These are phyloP conservation scores for Leptura quadrifasciata DNA, from an alignment of 2,888 invertebrate species.

Conservation along the genomic window DNA sequence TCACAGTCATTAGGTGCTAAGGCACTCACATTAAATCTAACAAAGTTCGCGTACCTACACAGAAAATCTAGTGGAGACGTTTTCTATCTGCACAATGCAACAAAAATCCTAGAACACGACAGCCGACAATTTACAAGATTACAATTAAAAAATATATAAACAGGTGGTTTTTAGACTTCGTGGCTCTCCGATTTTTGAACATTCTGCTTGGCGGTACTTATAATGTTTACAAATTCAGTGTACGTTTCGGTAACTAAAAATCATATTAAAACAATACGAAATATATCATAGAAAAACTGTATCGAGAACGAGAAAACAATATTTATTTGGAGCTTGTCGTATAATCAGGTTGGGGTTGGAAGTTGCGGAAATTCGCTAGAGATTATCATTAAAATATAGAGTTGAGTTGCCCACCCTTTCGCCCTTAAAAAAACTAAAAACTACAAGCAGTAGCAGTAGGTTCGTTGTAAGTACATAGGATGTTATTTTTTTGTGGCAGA, in stretches of 20 bases:
- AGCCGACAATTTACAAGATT: background rate
- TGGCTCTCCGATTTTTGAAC: background rate
- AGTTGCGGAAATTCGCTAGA: too few relatives aligned
- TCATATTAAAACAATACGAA: slow-evolving; percentile 23
- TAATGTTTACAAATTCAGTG: slow-evolving; percentile 27
- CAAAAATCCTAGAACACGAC: background rate
- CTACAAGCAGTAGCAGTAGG: too few relatives aligned
- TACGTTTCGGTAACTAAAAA: slow-evolving; percentile 35
- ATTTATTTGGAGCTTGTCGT: slow-evolving; percentile 12
- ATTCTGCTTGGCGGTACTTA: background rate
- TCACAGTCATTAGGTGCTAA: slow-evolving; percentile 64
- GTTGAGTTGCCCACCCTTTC: too few relatives aligned
- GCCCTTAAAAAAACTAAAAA: too few relatives aligned
- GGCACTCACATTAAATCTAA: slow-evolving; percentile 62
- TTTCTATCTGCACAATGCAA: background rate
- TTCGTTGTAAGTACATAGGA: too few relatives aligned
- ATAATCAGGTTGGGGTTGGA: too few relatives aligned
- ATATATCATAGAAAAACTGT: slow-evolving; percentile 58
- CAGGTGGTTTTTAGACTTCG: background rate
- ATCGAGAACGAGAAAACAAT: slow-evolving; percentile 10
- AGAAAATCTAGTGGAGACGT: slow-evolving; percentile 34
- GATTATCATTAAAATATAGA: too few relatives aligned
- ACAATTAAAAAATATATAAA: background rate
- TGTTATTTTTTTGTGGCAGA: too few relatives aligned
- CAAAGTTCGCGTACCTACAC: slow-evolving; percentile 51